Evolutionary conservation across 2,113 vertebrate genomes (phyloP).

Genomic region (Orientallactaga bullata): DNA sequence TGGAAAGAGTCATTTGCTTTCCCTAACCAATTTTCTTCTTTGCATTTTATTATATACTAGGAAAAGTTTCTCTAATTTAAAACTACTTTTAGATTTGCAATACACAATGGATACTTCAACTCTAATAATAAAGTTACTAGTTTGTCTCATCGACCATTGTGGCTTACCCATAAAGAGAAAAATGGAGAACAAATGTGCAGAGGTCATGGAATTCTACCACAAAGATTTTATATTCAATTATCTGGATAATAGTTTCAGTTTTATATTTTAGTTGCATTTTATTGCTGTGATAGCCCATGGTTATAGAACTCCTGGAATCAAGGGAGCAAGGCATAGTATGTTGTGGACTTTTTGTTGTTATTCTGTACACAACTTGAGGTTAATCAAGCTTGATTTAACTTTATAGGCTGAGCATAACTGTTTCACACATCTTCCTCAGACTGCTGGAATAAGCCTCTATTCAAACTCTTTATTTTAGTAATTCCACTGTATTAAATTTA

Average conservation of each 20-base stretch:
- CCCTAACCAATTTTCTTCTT: constrained; percentile 40
- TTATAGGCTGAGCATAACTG: constrained; percentile 14
- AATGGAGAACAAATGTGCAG: neutral
- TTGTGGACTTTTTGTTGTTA: neutral
- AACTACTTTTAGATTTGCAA: constrained; percentile 41
- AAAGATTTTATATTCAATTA: constrained; percentile 56
- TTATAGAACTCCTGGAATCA: neutral
- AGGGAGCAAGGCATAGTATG: neutral
- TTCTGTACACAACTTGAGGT: neutral
- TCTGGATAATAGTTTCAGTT: neutral
- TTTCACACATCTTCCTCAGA: constrained; percentile 29
- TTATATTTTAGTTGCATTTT: constrained; percentile 25
- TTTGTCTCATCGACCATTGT: neutral
- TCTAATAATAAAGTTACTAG: neutral
- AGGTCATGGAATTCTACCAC: neutral
- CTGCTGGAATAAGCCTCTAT: neutral
- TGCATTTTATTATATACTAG: constrained; percentile 12
- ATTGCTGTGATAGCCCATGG: neutral
- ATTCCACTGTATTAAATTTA: neutral
- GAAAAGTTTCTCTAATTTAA: constrained; percentile 34
- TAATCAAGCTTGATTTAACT: constrained; percentile 49
- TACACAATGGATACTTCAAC: neutral
- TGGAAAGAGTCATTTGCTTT: constrained; percentile 49
- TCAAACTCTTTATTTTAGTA: neutral
- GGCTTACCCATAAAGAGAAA: neutral